Percentiles rank a stretch among this genome's conserved stretches.
phyloP scores from a whole-genome alignment of 1,140 invertebrate species.

The Amyelois transitella region DNA sequence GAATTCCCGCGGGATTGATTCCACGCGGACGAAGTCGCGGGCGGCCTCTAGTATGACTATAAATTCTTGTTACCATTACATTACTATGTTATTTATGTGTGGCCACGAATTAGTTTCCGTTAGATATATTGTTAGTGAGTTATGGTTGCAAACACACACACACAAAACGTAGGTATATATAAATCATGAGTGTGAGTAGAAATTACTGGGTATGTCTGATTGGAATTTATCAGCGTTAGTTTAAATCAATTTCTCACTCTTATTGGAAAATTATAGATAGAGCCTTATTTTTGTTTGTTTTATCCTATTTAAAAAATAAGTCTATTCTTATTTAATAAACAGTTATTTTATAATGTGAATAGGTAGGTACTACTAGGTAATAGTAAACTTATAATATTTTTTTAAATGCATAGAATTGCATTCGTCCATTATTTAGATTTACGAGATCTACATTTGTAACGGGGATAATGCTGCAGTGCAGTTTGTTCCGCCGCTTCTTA shows the following conservation, averaged over 20 bases:
- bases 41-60: background rate
- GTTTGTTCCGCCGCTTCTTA: too few relatives aligned
- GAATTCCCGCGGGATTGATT: too few relatives aligned
- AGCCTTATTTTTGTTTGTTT: too few relatives aligned
- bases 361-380: too few relatives aligned
- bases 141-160: background rate
- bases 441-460: too few relatives aligned
- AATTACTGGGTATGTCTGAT: background rate
- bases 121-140: background rate
- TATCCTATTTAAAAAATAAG: background rate
- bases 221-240: background rate
- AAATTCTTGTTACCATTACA: background rate
- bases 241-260: background rate
- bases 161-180: background rate
- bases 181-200: background rate
- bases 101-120: background rate
- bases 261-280: background rate
- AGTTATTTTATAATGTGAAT: too few relatives aligned
- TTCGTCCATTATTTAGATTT: too few relatives aligned
- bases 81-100: conserved; percentile 1
- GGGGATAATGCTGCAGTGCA: too few relatives aligned
- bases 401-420: too few relatives aligned
- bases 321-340: too few relatives aligned
- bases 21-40: too few relatives aligned
- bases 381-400: too few relatives aligned